Base-by-base conservation (phyloP, 2,888 invertebrate species). In the Syrista parreyssii region DNA sequence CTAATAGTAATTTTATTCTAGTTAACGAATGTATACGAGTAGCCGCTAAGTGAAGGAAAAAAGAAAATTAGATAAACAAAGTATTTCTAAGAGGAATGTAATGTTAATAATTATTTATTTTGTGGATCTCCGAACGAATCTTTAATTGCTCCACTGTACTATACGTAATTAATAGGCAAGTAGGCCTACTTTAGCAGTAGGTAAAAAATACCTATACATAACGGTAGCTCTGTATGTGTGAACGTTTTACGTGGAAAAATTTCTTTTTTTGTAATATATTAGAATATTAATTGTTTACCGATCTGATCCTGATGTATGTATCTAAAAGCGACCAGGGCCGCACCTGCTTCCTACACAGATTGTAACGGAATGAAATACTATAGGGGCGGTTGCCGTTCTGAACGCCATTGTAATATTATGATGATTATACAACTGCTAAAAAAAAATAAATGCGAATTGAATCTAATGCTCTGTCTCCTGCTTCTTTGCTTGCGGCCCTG, bases 21-120 rank as follows among this genome's bases (percentile, higher is more conserved):
- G 91, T 91, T 91, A 91, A 90, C 89, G 88, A 91, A 90, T 91
- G 91, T 91, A 91, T 91, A 91, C 91, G 91, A 91, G 85, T 91
- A 91, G 89, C 86, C 86, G 87, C 87, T 91, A 90, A 91, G 90
- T 85, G 86, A 85, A 78, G 75, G 78, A 75, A 78, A 77, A 78
- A 77, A 23, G 76, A 75, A 80, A 71, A 77, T 75, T 77, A 79
- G 78, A 79, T 80, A 79, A 82, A 83, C 76, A 76, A 82, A 91
- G 91, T 91, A 91, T 91, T 91, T 91, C 90, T 90, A 89, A 90
- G 89, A 89, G 87, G 88, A 88, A 89, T 89, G 88, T 90, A 90
- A 90, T 90, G 85, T 89, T 91, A 89, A 89, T 89, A 84, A 89
- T 91, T 91, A 91, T 91, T 91, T 91, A 91, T 91, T 91, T 91